Evolutionary conservation across 2,888 invertebrate species (phyloP), one percentile per base, ranked within the genome.

Genomic region (Phortica magna): DNA sequence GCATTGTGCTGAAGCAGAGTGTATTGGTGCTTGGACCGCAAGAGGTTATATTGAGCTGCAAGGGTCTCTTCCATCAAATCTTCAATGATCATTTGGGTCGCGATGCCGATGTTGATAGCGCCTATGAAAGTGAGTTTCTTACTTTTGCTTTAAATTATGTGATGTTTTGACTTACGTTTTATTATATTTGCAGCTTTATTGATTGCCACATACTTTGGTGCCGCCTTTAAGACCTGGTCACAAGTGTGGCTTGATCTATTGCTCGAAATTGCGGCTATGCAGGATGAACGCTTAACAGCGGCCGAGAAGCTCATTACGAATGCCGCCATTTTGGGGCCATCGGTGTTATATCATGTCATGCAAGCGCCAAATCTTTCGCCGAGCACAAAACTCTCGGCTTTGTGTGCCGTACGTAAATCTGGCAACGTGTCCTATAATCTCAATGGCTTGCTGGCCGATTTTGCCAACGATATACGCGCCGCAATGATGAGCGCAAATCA

Each of bases 401-500:
- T 94, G 1, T 80, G 88, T 9, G 83, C 88, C 2, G 88, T 89
- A 0, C 93, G 94, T 7, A 93, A 93, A 78, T 91, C 92, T n/a
- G 93, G 93, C 76, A 71, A 88, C 81, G 83, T 81, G 80, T 82
- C 74, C 65, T 77, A 76, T 7, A 82, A 85, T 74, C 31, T 70
- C 48, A 77, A 72, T 14, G 83, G 84, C 78, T 82, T 74, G 84
- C 91, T 78, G 95, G 94, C 95, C 92, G 93, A 85, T 55, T 84
- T 87, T n/a, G 83, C 82, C 1, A 65, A 93, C 93, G 59, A 90
- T 93, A 65, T 92, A 94, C 75, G 89, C 93, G 39, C 89, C 73
- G 94, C 94, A 4, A 93, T 95, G 42, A 95, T 95, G 88, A 93
- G 93, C 73, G 81, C 88, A 0, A 86, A 87, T 42, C 55, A 22